Evolutionary conservation across 1,140 invertebrate genomes (phyloP).

Genomic region (Nymphalis io): DNA sequence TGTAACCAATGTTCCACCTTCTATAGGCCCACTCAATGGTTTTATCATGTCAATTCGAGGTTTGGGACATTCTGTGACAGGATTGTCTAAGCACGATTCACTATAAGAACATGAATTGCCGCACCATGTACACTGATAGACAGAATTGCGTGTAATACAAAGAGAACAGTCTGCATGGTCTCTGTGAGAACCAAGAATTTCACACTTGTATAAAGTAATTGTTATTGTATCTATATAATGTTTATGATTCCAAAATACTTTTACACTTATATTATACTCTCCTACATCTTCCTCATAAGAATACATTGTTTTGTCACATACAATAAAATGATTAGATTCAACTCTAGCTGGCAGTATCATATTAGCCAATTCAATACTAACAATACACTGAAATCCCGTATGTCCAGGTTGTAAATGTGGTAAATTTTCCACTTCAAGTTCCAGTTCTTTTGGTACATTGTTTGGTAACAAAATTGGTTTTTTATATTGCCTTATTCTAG

Average conservation of each 20-base stretch:
- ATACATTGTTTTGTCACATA: conserved; percentile 95
- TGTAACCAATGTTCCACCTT: conserved; percentile 97
- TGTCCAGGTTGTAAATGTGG: conserved; percentile 92
- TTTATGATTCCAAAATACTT: conserved; percentile 95
- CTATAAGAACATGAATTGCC: conserved; percentile 91
- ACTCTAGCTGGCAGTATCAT: conserved; percentile 93
- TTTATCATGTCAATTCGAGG: conserved; percentile 97
- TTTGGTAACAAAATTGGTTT: conserved; percentile 90
- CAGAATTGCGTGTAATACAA: conserved; percentile 92
- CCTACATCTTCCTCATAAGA: conserved; percentile 93
- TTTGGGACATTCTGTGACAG: conserved; percentile 92
- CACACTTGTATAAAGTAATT: conserved; percentile 96
- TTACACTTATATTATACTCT: conserved; percentile 93
- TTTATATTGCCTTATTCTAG: conserved; percentile 86
- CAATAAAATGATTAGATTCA: conserved; percentile 89
- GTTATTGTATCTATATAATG: conserved; percentile 95
- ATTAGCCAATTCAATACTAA: conserved; percentile 94
- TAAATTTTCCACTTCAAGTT: conserved; percentile 93
- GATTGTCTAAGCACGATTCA: conserved; percentile 87
- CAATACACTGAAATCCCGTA: conserved; percentile 94
- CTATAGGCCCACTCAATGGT: conserved; percentile 95
- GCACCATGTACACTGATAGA: conserved; percentile 97
- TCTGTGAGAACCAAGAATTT: conserved; percentile 93
- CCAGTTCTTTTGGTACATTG: conserved; percentile 93
- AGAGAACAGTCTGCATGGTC: conserved; percentile 96